Evolutionary conservation across 1,140 invertebrate species (phyloP), one percentile per base, ranked within the genome.

Genomic region (Halotydeus destructor): DNA sequence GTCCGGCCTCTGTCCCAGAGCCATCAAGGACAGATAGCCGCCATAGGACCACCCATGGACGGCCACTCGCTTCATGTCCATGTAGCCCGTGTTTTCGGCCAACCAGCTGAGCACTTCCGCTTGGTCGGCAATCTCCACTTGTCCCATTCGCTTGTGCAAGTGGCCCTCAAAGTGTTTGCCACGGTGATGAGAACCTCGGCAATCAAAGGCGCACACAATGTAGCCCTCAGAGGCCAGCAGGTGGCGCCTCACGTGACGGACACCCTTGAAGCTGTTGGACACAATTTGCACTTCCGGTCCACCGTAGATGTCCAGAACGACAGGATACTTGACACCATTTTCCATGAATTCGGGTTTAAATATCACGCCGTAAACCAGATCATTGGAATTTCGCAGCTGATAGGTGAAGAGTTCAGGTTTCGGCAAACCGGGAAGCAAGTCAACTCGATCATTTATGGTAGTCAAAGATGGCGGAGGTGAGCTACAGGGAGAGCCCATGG

Each of bases 21-120:
- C 64, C 59, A 68, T 64, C 9, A 68, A 49, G n/a, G 66, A 59
- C 18, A 67, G 47, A 49, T 67, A 68, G 11, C 66, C 66, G 50
- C 64, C 93, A 58, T 98, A 98, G 34, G 89, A 96, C 91, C 91
- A 98, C 5, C 93, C 93, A 57, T 91, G 84, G 50, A 98, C 83
- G 4, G 82, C 91, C 1, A 99, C 74, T 41, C 91, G 69, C 48
- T 71, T 70, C 63, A 91, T 71, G 59, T 98, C 91, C 46, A 98
- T 85, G 52, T 75, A 93, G 27, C 74, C 74, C 8, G 76, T 72
- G 46, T 73, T 72, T 51, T 81, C 72, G 0, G 82, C 72, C n/a
- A 96, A 61, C 69, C 75, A 79, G 46, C 76, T 70, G 27, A 98
- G 58, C 0, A 93, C 84, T 66, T 96, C 86, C 0, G 97, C 82